These are phyloP conservation scores for Chrysolina americana DNA, from an alignment of 2,888 invertebrate genomes.

Conservation along the genomic window DNA sequence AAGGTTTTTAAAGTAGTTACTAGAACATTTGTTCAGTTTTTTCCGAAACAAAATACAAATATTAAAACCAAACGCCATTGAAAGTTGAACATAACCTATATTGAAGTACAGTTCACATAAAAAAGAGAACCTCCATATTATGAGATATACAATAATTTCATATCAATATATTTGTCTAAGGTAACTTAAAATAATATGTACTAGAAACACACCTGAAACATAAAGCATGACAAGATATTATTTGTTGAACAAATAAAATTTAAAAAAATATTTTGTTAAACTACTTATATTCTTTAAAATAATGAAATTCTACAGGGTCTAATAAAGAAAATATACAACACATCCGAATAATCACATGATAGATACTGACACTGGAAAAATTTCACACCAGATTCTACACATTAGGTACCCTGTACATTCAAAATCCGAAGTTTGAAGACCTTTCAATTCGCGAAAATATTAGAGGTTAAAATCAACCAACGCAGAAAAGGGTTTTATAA, in stretches of 20 bases:
- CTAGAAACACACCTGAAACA: constrained; percentile 47
- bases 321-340: constrained; percentile 51
- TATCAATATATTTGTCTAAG: constrained; percentile 41
- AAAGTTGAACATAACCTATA: constrained; percentile 50
- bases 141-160: constrained; percentile 48
- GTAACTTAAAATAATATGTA: constrained; percentile 44
- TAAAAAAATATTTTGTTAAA: constrained; percentile 39
- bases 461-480: neutral
- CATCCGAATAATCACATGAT: constrained; percentile 54
- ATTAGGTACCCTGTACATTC: constrained; percentile 27
- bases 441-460: neutral
- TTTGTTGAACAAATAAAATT: constrained; percentile 45
- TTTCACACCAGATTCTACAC: constrained; percentile 15
- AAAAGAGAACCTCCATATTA: constrained; percentile 56
- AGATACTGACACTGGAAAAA: constrained; percentile 45
- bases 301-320: constrained; percentile 35
- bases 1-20: no score
- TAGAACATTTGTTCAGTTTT: no score
- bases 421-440: constrained; percentile 3
- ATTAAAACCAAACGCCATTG: neutral
- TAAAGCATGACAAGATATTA: constrained; percentile 35
- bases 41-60: neutral
- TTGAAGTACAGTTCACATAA: constrained; percentile 60
- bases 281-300: constrained; percentile 6
- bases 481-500: neutral